Evolutionary conservation across 2,797 vertebrate species (phyloP), one percentile per base, ranked within the genome.

Genomic region (Chrysocyon brachyurus): DNA sequence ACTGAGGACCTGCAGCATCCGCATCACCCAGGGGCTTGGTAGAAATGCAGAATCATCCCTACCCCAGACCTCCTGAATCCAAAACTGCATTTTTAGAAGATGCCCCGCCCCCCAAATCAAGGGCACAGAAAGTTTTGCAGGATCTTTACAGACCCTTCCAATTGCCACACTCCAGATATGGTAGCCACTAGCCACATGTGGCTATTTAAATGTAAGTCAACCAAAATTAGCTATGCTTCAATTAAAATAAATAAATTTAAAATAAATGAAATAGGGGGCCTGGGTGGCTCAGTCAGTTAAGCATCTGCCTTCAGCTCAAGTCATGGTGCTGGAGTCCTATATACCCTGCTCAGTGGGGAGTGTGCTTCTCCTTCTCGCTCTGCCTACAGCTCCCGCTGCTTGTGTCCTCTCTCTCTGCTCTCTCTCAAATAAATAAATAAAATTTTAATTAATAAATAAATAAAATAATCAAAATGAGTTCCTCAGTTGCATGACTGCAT

Each of bases 1-100:
- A n/a, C 63, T n/a, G 24, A 9, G 24, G 40, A n/a, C 12, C 15
- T 1, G 1, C 3, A 2, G 15, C 3, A 1, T 21, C 70, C 2
- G 15, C 22, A 77, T 6, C 17, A 3, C 52, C 59, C n/a, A 0
- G 72, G 40, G 70, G 40, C 79, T 22, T 22, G 5, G 59, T 40
- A 66, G 72, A 82, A 66, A 87, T 10, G n/a, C 19, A 14, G 33
- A 66, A 66, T 66, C 9, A 4, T n/a, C 46, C 59, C 4, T 36
- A 21, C 12, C 9, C 21, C 28, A 14, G 5, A 31, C 26, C 31
- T 83, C n/a, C 28, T n/a, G 31, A 78, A 61, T 22, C 70, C 46
- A 59, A 46, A 31, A 73, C 68, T 61, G 28, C 10, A 46, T 87
- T 77, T 82, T 82, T 36, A 24, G 21, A 85, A 59, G 46, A 22